Conservation (phyloP, 2,113 vertebrate species). For the Heterochromis multidens region DNA sequence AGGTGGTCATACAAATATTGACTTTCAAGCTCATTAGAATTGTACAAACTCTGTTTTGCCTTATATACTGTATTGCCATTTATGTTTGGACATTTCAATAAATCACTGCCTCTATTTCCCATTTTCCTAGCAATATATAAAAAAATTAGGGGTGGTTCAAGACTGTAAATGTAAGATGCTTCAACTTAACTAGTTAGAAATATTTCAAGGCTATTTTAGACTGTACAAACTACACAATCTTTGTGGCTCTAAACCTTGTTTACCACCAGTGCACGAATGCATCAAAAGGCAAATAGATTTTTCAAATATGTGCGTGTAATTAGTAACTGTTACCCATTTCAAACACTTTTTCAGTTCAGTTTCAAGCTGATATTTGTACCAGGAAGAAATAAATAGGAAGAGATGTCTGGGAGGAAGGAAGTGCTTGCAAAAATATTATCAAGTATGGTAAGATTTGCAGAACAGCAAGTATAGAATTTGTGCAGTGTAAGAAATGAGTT, state of each 20-base stretch:
- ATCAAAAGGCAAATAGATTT: not conserved
- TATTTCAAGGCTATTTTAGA: not conserved
- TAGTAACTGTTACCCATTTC: not conserved
- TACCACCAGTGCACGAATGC: not conserved
- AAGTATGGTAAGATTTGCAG: not conserved
- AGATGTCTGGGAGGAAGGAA: not conserved
- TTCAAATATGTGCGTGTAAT: not conserved
- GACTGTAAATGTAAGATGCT: not conserved
- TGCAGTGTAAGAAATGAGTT: not conserved
- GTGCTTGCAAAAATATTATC: not conserved
- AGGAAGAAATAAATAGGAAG: not conserved
- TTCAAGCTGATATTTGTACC: not conserved
- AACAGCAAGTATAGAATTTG: not conserved
- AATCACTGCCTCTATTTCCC: rapidly evolving
- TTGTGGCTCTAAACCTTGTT: not conserved
- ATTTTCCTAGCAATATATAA: not conserved
- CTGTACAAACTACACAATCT: not conserved
- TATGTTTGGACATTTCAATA: not conserved
- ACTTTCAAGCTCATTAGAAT: no score
- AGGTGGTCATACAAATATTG: no score
- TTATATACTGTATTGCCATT: no score
- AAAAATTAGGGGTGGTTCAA: not conserved
- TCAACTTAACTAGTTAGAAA: rapidly evolving
- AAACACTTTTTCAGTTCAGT: not conserved
- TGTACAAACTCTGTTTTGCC: no score